Percentiles rank a stretch among this genome's conserved stretches.
Conservation (phyloP, 92 coral and sea anemone genomes). For the Phymanthus crucifer region DNA sequence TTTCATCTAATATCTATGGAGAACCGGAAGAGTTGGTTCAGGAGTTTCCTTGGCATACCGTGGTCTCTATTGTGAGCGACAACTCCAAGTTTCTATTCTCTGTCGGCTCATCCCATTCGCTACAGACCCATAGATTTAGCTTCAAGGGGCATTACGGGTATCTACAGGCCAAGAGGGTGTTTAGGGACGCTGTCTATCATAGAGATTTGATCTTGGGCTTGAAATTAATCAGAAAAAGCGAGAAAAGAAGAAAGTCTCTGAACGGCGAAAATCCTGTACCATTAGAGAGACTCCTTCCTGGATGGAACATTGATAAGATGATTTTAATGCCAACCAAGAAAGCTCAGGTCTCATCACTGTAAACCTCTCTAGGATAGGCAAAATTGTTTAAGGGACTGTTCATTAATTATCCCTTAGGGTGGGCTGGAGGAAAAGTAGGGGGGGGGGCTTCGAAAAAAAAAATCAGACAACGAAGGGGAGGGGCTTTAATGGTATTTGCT, state of each 20-base stretch:
- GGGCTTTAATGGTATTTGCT: no score
- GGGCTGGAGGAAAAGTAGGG: no score
- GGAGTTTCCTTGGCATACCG: conserved; percentile 66
- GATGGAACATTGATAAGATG: conserved; percentile 3
- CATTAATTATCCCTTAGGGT: no score
- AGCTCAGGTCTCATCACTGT: background rate
- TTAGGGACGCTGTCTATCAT: conserved; percentile 5
- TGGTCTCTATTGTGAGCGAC: conserved; percentile 63
- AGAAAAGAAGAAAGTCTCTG: conserved; percentile 14
- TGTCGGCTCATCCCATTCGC: conserved; percentile 10
- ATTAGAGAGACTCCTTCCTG: conserved; percentile 16
- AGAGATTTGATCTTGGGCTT: conserved; percentile 13
- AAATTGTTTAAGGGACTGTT: no score
- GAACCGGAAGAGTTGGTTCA: conserved; percentile 64
- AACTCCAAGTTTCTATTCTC: conserved; percentile 53
- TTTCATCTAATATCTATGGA: conserved; percentile 49
- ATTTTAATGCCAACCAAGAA: background rate
- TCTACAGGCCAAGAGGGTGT: conserved; percentile 20
- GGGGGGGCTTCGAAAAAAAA: no score
- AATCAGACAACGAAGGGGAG: no score
- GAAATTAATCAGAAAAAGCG: background rate
- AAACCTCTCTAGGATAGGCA: no score
- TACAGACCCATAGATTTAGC: conserved; percentile 28
- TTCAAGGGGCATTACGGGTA: conserved; percentile 24
- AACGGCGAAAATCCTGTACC: conserved; percentile 12